These are phyloP conservation scores for Tenthredo amoena DNA, from an alignment of 2,888 invertebrate genomes.

Conservation along the genomic window DNA sequence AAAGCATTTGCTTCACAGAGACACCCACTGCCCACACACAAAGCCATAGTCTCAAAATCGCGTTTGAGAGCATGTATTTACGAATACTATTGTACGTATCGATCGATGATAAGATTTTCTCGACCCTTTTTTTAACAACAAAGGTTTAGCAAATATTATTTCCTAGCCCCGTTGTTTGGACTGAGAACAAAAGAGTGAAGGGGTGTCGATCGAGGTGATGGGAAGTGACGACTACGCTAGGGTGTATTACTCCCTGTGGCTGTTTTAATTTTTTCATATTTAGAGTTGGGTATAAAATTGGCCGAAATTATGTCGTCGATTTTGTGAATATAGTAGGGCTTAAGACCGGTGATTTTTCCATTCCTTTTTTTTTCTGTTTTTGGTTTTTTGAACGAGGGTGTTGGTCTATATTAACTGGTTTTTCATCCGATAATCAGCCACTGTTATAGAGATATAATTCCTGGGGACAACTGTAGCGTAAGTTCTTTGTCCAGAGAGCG, in stretches of 20 bases:
- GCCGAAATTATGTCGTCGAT: not conserved
- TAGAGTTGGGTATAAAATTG: not conserved
- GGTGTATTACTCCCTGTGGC: not conserved
- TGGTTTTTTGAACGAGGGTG: not conserved
- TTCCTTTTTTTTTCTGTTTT: not conserved
- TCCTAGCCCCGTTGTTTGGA: conserved; percentile 26
- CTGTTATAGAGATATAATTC: conserved; percentile 52
- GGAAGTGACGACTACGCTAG: not conserved
- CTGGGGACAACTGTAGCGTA: conserved; percentile 53
- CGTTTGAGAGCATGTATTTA: not conserved
- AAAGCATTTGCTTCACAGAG: not conserved
- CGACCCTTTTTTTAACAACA: conserved; percentile 16
- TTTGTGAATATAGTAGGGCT: not conserved
- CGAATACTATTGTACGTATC: not conserved
- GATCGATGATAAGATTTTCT: conserved; percentile 31
- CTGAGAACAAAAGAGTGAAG: conserved; percentile 33
- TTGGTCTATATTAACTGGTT: conserved; percentile 3
- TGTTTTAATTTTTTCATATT: not conserved
- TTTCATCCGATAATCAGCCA: conserved; percentile 44
- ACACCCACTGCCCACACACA: not conserved
- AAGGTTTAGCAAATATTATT: conserved; percentile 42
- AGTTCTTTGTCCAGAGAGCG: conserved; percentile 48
- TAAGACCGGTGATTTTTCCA: not conserved
- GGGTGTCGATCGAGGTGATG: conserved; percentile 45
- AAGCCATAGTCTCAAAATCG: conserved; percentile 13